phyloP scores from a whole-genome alignment of 1,140 invertebrate genomes.

The silkworm (Bombyx mori) region ASM3026992v2 NC_085116.1:2047501-2048000 shows the following conservation, averaged over 20 bases:
- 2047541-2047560: slow-evolving; percentile 67
- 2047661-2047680: slow-evolving; percentile 74
- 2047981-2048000: slow-evolving; percentile 49
- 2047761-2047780: slow-evolving; percentile 80
- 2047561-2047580: slow-evolving; percentile 74
- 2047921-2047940: slow-evolving; percentile 75
- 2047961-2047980: slow-evolving; percentile 73
- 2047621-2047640: slow-evolving; percentile 78
- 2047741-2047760: slow-evolving; percentile 80
- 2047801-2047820: slow-evolving; percentile 72
- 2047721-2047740: slow-evolving; percentile 77
- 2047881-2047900: slow-evolving; percentile 76
- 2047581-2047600: slow-evolving; percentile 77
- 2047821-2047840: slow-evolving; percentile 48
- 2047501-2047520: slow-evolving; percentile 75
- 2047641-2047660: slow-evolving; percentile 77
- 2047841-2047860: slow-evolving; percentile 44
- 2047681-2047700: slow-evolving; percentile 60
- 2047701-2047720: slow-evolving; percentile 73
- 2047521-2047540: slow-evolving; percentile 55
- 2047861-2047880: slow-evolving; percentile 75
- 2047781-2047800: slow-evolving; percentile 78
- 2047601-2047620: slow-evolving; percentile 79
- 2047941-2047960: slow-evolving; percentile 75
- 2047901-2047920: slow-evolving; percentile 77